phyloP scores from a whole-genome alignment of 2,113 vertebrate species.

The Oreochromis aureus region DNA sequence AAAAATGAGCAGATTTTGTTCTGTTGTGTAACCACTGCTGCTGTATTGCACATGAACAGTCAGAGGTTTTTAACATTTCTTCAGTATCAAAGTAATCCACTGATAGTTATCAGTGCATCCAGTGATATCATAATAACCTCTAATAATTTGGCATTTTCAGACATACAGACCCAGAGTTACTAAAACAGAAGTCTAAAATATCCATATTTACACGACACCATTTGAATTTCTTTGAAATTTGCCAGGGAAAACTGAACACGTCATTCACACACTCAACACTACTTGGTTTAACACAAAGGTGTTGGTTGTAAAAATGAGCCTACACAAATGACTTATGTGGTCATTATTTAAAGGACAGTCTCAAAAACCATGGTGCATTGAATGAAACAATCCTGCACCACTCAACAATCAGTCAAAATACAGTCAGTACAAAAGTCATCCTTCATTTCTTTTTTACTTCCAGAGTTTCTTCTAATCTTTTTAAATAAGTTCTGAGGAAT shows the following conservation, averaged over 20 bases:
- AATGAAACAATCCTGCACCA: background rate
- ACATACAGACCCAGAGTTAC: background rate
- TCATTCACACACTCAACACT: background rate
- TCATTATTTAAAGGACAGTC: background rate
- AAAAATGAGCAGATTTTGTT: background rate
- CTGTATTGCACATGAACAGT: background rate
- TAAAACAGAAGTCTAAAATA: background rate
- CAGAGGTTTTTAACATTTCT: background rate
- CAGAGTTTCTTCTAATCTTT: background rate
- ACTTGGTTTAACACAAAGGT: background rate
- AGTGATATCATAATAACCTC: background rate
- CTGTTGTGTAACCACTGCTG: background rate
- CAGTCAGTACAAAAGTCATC: background rate
- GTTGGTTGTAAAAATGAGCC: background rate
- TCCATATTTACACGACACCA: background rate
- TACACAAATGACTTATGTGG: background rate
- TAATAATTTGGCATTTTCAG: background rate
- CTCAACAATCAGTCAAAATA: background rate
- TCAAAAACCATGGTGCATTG: background rate
- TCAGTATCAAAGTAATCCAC: background rate
- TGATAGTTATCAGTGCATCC: fast-evolving
- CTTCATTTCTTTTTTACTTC: background rate
- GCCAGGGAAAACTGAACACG: background rate
- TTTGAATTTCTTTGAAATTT: background rate
- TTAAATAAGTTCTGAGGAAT: background rate